Base-by-base conservation (phyloP, 2,888 invertebrate genomes). In the Xestoiulus laeticollis region DNA sequence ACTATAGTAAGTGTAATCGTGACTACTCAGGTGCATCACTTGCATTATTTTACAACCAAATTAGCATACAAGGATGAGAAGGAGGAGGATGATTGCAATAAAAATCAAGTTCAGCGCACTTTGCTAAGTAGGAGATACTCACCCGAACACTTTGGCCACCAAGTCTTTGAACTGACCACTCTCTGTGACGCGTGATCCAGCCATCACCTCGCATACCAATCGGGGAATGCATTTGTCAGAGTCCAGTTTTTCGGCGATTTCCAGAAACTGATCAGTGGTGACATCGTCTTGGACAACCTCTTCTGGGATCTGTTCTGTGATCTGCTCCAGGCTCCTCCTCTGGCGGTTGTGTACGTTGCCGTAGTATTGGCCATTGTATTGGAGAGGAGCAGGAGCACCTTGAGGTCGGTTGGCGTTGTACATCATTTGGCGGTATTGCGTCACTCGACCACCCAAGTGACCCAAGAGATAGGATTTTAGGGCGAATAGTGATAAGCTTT, bases 141-240 rank as follows among this genome's bases (percentile, higher is more conserved):
- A 88, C 88, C 88, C 88, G 44, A 88, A 88, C 30, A 87, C 88
- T 87, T 88, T 87, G 87, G 53, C 53, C 32, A 88, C 87, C 84
- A 88, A 87, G 68, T 88, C 87, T 53, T 88, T 84, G 78, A 88
- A 88, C 84, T 88, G 87, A 38, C 88, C 88, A 33, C 78, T 48
- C 16, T 88, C 38, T 33, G 88, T 88, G 43, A 88, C 87, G 19
- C 84, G 38, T 8, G 38, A 19, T 3, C 88, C 88, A 59, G 88
- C 88, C 87, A 87, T 87, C 48, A 88, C 88, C 43, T 88, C 88
- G 88, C 88, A 88, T 12, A 88, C 84, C 87, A 88, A 48, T 30
- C 87, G 22, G 26, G 88, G 86, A 48, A 88, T 88, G 84, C 88
- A 88, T 53, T 88, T 88, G 84, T 88, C 78, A 33, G 68, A 44